A percentile compares a stretch with the other conserved stretches of the same genome.
These are phyloP conservation scores for Malurus cyaneus DNA, from an alignment of 2,113 vertebrate genomes.

Conservation along the genomic window DNA sequence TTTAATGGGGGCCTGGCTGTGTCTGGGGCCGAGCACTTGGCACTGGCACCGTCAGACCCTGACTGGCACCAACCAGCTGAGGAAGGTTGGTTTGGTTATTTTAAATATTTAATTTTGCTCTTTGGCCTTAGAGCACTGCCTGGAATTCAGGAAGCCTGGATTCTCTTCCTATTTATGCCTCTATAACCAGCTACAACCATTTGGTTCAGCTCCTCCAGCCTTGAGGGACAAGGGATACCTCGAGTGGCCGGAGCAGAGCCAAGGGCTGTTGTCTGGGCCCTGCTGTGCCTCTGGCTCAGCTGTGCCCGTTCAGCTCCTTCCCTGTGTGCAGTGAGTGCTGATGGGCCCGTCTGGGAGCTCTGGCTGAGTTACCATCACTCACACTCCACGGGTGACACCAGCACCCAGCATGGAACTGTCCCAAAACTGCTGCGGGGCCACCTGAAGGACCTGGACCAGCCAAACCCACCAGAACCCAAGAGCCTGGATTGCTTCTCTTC, in stretches of 20 bases:
- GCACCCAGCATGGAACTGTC: not conserved
- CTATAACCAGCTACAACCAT: not conserved
- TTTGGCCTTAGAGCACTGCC: not conserved
- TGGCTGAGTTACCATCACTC: not conserved
- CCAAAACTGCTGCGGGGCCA: accelerated
- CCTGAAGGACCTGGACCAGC: not conserved
- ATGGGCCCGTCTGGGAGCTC: accelerated
- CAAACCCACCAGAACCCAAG: not conserved
- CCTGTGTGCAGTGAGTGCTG: accelerated
- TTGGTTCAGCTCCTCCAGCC: not conserved
- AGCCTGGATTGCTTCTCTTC: not conserved
- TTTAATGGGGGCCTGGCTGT: not conserved
- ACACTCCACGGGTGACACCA: not conserved
- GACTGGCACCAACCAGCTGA: not conserved
- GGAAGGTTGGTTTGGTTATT: not conserved
- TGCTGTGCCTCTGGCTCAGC: not conserved
- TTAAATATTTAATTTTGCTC: not conserved
- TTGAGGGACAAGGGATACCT: not conserved
- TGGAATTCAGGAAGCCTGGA: not conserved
- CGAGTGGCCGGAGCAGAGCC: accelerated
- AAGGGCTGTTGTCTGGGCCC: accelerated
- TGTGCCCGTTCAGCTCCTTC: accelerated
- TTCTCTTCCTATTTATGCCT: not conserved
- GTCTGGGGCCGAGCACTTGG: accelerated
- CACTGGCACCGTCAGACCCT: accelerated